phyloP scores from a whole-genome alignment of 1,140 invertebrate genomes.

The Thaumatotibia leucotreta region DNA sequence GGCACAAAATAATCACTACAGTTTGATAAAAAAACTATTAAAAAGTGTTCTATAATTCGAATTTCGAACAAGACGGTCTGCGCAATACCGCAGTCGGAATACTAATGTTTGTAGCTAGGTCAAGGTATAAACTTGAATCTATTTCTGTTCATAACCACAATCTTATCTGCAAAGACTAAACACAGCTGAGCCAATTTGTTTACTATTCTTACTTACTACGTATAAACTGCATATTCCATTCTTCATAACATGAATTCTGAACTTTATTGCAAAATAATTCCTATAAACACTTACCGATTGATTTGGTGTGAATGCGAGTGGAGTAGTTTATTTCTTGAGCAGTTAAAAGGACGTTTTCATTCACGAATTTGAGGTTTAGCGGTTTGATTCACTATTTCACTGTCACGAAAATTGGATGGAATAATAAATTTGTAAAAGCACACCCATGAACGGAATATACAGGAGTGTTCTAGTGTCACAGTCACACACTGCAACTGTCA shows the following conservation, averaged over 20 bases:
- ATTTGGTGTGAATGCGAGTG: neutral
- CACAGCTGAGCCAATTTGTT: slow-evolving; percentile 14
- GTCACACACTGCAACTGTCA: slow-evolving; percentile 31
- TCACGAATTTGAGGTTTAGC: slow-evolving; percentile 6
- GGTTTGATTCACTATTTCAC: slow-evolving; percentile 9
- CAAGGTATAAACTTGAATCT: slow-evolving; percentile 37
- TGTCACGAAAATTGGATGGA: slow-evolving; percentile 15
- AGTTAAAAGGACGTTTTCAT: neutral
- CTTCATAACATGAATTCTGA: neutral
- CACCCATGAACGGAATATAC: slow-evolving; percentile 56
- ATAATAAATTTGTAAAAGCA: slow-evolving; percentile 25
- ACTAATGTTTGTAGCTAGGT: slow-evolving; percentile 44
- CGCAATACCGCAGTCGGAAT: slow-evolving; percentile 42
- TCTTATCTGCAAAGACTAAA: slow-evolving; percentile 17
- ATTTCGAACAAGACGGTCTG: slow-evolving; percentile 36
- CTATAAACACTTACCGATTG: neutral
- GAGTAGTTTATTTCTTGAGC: neutral
- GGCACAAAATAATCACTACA: slow-evolving; percentile 38
- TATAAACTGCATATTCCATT: neutral
- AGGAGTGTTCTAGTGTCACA: neutral
- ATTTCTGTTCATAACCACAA: slow-evolving; percentile 22
- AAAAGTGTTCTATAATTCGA: slow-evolving; percentile 20
- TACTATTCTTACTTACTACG: neutral
- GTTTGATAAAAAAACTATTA: neutral
- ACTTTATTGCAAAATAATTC: neutral